A percentile compares a stretch with the other conserved stretches of the same genome.
phyloP scores from a whole-genome alignment of 1,140 invertebrate species.

The Oppia nitens region DNA sequence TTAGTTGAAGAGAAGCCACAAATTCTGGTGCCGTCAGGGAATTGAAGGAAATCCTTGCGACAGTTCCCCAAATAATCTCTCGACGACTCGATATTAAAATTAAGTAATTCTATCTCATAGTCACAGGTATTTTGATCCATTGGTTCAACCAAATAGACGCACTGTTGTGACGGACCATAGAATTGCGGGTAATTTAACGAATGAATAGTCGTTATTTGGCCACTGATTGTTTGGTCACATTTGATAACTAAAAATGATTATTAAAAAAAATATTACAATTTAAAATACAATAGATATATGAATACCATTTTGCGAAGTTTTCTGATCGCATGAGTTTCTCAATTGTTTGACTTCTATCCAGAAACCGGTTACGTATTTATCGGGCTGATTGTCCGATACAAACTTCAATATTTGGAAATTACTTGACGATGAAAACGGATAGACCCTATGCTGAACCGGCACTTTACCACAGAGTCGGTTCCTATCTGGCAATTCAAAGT shows the following conservation, averaged over 20 bases:
- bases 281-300: not conserved
- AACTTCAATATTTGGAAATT: slow-evolving; percentile 18
- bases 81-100: slow-evolving; percentile 21
- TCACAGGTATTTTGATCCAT: slow-evolving; percentile 1
- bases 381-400: slow-evolving; percentile 17
- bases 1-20: slow-evolving; percentile 17
- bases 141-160: slow-evolving; percentile 14
- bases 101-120: slow-evolving; percentile 20
- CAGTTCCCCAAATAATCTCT: slow-evolving; percentile 9
- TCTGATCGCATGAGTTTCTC: slow-evolving; percentile 17
- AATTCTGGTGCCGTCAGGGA: slow-evolving; percentile 18
- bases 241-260: not conserved
- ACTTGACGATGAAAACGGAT: slow-evolving; percentile 11
- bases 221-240: slow-evolving; percentile 10
- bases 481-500: slow-evolving; percentile 19
- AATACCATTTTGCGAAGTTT: not conserved
- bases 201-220: not conserved
- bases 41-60: slow-evolving; percentile 19
- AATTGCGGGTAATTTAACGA: slow-evolving; percentile 7
- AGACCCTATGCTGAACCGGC: slow-evolving; percentile 13
- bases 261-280: not conserved
- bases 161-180: slow-evolving; percentile 6
- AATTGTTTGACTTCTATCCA: slow-evolving; percentile 20
- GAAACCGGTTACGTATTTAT: slow-evolving; percentile 17
- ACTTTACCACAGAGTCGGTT: slow-evolving; percentile 16